These are phyloP conservation scores for Lethenteron camtschaticum DNA, from an alignment of 2,113 vertebrate species.

Conservation along the genomic window DNA sequence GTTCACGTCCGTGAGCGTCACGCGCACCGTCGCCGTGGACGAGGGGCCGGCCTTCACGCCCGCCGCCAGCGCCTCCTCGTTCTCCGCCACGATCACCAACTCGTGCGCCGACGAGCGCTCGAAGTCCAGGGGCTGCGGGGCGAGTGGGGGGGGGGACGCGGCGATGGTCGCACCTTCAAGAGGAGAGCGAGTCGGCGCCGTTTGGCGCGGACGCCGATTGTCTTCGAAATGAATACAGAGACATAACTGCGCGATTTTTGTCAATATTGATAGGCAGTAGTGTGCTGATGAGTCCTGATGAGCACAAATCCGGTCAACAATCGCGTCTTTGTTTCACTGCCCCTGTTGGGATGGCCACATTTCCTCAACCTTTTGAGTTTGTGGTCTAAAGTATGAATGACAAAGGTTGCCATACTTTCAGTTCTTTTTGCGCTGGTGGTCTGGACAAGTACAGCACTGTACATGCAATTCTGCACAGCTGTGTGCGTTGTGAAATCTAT, in stretches of 20 bases:
- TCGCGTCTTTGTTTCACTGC: too few species aligned
- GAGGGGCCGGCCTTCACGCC: slow-evolving; percentile 56
- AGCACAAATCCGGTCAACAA: not conserved
- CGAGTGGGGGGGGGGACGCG: too few species aligned
- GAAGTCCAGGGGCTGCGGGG: slow-evolving; percentile 56
- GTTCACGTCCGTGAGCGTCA: slow-evolving; percentile 16
- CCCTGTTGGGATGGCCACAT: too few species aligned
- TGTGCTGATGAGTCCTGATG: not conserved
- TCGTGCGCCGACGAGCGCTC: slow-evolving; percentile 56
- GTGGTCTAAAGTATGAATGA: too few species aligned
- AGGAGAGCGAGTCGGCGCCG: not conserved
- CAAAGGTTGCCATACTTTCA: too few species aligned
- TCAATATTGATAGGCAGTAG: not conserved
- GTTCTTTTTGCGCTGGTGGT: too few species aligned
- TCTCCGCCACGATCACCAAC: slow-evolving; percentile 74
- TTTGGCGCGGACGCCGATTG: too few species aligned
- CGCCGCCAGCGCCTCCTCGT: slow-evolving; percentile 61
- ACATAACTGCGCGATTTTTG: not conserved
- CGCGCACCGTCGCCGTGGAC: slow-evolving; percentile 44
- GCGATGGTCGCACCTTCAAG: not conserved
- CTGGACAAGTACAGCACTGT: too few species aligned
- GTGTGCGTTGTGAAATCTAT: too few species aligned
- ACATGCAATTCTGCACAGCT: too few species aligned
- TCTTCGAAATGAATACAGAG: too few species aligned
- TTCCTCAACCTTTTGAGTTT: too few species aligned